Conservation (phyloP, 2,797 vertebrate species). For the Oreochromis grahami region DNA sequence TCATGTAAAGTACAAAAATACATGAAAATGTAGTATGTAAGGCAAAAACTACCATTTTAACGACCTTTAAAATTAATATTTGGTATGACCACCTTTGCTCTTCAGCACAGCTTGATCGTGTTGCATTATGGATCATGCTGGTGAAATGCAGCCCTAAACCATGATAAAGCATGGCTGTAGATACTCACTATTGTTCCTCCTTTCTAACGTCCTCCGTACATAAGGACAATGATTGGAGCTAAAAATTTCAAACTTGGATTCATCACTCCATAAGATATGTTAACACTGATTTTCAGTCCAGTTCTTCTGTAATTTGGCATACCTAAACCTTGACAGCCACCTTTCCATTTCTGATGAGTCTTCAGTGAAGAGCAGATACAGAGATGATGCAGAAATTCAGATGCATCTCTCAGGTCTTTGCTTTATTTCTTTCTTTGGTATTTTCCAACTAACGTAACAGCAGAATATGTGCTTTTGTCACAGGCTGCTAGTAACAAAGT, state of each 20-base stretch:
- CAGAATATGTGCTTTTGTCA: background rate
- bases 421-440: background rate
- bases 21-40: background rate
- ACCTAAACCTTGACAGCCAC: background rate
- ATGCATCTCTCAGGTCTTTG: background rate
- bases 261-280: background rate
- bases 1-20: background rate
- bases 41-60: accelerated
- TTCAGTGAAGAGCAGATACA: background rate
- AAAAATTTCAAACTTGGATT: background rate
- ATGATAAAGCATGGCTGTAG: background rate
- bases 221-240: background rate
- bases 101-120: background rate
- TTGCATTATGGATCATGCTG: background rate
- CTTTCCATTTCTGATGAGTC: background rate
- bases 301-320: background rate
- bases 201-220: background rate
- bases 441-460: background rate
- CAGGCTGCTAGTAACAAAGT: background rate
- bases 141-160: background rate
- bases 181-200: background rate
- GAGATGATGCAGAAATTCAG: background rate
- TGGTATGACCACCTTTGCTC: background rate
- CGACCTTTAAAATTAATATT: accelerated
- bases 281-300: background rate